A percentile compares a stretch with the other conserved stretches of the same genome.
phyloP scores from a whole-genome alignment of 2,888 invertebrate species.

The Drymonia ruficornis region DNA sequence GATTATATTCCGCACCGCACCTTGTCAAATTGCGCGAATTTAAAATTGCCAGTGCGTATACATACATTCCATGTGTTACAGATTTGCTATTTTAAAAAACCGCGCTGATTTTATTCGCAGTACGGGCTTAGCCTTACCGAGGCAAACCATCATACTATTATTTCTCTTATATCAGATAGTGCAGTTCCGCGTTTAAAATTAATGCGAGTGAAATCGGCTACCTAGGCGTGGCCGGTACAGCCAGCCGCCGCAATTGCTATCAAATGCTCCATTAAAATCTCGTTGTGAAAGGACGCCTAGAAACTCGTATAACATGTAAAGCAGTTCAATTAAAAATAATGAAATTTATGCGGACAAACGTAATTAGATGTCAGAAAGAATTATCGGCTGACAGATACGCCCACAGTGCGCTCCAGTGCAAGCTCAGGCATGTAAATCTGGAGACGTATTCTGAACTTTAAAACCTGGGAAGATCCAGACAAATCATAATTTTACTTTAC shows the following conservation, averaged over 20 bases:
- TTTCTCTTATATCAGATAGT: too few species aligned
- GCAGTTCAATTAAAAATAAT: constrained; percentile 40
- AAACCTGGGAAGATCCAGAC: too few species aligned
- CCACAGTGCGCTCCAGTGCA: background rate
- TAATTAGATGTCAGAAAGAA: constrained; percentile 6
- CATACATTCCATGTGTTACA: too few species aligned
- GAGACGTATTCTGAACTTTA: background rate
- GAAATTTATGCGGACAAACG: constrained; percentile 5
- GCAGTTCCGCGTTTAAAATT: constrained; percentile 34
- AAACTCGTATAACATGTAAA: constrained; percentile 40
- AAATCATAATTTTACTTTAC: too few species aligned
- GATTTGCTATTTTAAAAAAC: too few species aligned
- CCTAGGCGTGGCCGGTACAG: constrained; percentile 52
- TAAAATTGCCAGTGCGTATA: too few species aligned
- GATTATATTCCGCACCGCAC: too few species aligned
- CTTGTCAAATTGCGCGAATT: too few species aligned
- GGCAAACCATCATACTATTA: too few species aligned
- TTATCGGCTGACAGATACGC: constrained; percentile 1
- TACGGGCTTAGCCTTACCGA: too few species aligned
- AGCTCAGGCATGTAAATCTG: background rate
- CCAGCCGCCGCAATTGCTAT: constrained; percentile 45
- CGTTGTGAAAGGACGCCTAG: constrained; percentile 46
- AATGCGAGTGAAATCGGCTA: constrained; percentile 50
- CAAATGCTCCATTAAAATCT: constrained; percentile 49
- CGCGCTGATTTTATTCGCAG: too few species aligned